Conservation (phyloP, 2,797 vertebrate genomes). For the Gymnoscopelus braueri region DNA sequence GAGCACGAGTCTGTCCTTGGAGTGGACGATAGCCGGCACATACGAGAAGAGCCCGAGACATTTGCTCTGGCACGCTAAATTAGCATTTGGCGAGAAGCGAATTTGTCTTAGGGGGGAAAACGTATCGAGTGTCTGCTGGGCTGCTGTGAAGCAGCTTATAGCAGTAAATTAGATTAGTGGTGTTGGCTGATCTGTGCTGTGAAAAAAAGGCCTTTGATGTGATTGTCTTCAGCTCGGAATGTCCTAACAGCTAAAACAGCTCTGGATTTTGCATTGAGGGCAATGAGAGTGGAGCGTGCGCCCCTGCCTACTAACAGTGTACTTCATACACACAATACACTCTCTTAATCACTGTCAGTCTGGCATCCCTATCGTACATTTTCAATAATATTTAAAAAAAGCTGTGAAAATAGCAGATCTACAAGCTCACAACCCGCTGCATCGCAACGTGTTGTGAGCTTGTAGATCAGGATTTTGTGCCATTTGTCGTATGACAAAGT, state of each 20-base stretch:
- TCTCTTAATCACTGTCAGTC: too few species aligned
- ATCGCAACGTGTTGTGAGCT: too few species aligned
- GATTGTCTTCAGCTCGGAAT: conserved; percentile 45
- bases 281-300: conserved; percentile 23
- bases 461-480: too few species aligned
- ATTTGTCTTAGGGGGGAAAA: conserved; percentile 39
- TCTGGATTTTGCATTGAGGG: conserved; percentile 33
- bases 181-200: conserved; percentile 29
- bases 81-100: conserved; percentile 11
- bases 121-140: conserved; percentile 51
- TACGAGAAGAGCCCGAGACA: conserved; percentile 15
- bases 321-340: too few species aligned
- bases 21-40: conserved; percentile 16
- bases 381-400: too few species aligned
- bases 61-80: conserved; percentile 11
- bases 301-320: conserved; percentile 14
- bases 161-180: conserved; percentile 60
- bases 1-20: conserved; percentile 23
- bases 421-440: too few species aligned
- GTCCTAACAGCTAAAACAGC: conserved; percentile 28
- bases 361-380: too few species aligned
- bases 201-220: conserved; percentile 39
- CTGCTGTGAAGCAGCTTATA: conserved; percentile 41
- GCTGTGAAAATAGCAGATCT: too few species aligned
- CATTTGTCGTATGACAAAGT: too few species aligned